Base-by-base conservation (phyloP, 1,140 invertebrate species). In the Drosophila ambigua region DNA sequence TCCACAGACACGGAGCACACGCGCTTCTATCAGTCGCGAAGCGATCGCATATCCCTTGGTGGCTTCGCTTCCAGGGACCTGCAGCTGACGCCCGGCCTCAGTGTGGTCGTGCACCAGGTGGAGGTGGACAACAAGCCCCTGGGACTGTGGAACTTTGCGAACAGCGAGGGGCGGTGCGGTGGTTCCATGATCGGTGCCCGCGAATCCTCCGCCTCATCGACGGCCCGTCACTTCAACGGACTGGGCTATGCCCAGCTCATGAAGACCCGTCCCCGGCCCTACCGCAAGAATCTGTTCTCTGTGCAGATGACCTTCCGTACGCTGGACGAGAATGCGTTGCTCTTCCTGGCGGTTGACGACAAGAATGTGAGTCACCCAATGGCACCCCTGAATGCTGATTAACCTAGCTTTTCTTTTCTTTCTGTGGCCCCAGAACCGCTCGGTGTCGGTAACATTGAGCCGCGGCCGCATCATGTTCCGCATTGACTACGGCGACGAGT, bases 101-200 rank as follows among this genome's bases (percentile, higher is more conserved):
- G 94, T 20, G 97, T 96, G 0, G 98, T 97, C 61, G 93, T 98
- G 5, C 93, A 97, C 90, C 94, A 96, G 68, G 92, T 98, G 0
- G 93, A 93, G 64, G 92, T 97, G 1, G 96, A 98, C 92, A 95
- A 95, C 5, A 94, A 95, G 31, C 94, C 94, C 0, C 92, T 99
- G 48, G 98, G 98, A 0, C 92, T 99, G 0, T 99, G 97, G 97
- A 97, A 98, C 92, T 99, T 98, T 88, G 65, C 92, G 1, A 92
- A 93, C 31, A 94, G 95, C 62, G 91, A 87, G 71, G 93, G 93
- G 62, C 94, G 94, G 6, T 99, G 98, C 83, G 87, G 90, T 4
- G 91, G 91, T 23, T 90, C 90, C 23, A 91, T 91, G 77, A 69
- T 84, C 16, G 91, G 91, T 0, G 87, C 91, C 0, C 66, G 73